Evolutionary conservation across 2,888 invertebrate genomes (phyloP).

Genomic region (Anaspis maculata): DNA sequence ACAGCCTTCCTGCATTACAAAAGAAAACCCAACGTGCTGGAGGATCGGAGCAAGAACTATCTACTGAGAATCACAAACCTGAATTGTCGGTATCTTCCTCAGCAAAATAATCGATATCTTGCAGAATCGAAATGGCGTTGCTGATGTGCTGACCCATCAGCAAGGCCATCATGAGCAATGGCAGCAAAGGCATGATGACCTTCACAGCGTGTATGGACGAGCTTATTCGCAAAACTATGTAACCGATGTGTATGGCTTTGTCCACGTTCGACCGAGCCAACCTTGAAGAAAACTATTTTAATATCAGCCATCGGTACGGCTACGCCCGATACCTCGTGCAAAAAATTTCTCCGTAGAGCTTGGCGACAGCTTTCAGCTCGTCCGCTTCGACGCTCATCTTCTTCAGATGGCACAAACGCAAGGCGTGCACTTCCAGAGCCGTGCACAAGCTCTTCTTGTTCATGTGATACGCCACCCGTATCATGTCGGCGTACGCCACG

Average conservation of each 20-base stretch:
- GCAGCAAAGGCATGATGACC: constrained; percentile 34
- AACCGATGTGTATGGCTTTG: constrained; percentile 39
- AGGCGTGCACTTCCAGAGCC: constrained; percentile 39
- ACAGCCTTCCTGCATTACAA: constrained; percentile 51
- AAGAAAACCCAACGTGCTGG: constrained; percentile 1
- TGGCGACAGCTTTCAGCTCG: constrained; percentile 41
- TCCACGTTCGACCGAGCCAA: constrained; percentile 34
- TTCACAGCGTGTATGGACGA: constrained; percentile 31
- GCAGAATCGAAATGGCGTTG: constrained; percentile 40
- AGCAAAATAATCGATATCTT: constrained; percentile 35
- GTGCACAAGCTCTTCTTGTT: constrained; percentile 23
- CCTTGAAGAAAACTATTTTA: constrained; percentile 19
- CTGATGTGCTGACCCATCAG: constrained; percentile 35
- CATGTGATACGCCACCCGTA: constrained; percentile 36
- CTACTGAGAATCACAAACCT: constrained; percentile 14
- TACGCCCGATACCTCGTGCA: constrained; percentile 3
- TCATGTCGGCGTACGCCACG: constrained; percentile 47
- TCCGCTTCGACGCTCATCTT: constrained; percentile 37
- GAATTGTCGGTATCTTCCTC: constrained; percentile 29
- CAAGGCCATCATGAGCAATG: constrained; percentile 36
- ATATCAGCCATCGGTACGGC: no score
- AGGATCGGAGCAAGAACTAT: background rate
- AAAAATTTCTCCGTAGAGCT: constrained; percentile 43
- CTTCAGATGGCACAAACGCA: constrained; percentile 39
- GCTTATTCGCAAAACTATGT: constrained; percentile 35